A percentile compares a stretch with the other conserved stretches of the same genome.
Conservation (phyloP, 1,140 invertebrate species). For the Temnothorax nylanderi region DNA sequence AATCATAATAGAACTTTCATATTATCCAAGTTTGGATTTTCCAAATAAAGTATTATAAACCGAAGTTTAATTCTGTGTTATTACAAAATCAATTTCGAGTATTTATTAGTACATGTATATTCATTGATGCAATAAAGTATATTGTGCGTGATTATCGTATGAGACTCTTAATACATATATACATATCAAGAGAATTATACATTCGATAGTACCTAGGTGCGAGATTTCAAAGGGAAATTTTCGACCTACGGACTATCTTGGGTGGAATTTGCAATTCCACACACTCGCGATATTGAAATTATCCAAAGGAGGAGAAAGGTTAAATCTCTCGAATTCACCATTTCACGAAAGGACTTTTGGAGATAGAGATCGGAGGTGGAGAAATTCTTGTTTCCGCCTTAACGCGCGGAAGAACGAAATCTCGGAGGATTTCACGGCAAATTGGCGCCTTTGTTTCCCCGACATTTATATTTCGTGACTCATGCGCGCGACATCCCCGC, state of each 20-base stretch:
- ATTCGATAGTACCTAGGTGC: background rate
- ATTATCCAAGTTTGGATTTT: background rate
- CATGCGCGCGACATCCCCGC: background rate
- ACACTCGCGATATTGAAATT: constrained; percentile 42
- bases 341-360: constrained; percentile 18
- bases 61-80: background rate
- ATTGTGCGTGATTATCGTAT: background rate
- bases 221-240: background rate
- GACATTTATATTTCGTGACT: constrained; percentile 61
- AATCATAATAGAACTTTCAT: background rate
- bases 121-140: background rate
- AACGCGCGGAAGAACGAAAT: constrained; percentile 9
- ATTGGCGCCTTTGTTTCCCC: constrained; percentile 49
- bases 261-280: constrained; percentile 11
- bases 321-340: constrained; percentile 10
- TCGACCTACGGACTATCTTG: constrained; percentile 4
- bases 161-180: background rate
- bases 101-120: background rate
- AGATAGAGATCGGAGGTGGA: background rate
- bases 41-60: background rate
- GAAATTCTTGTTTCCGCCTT: background rate
- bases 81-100: background rate
- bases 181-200: background rate
- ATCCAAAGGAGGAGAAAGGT: constrained; percentile 5
- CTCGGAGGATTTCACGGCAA: constrained; percentile 49